phyloP scores from a whole-genome alignment of 2,888 invertebrate species.

The Hermaeophaga mercurialis region DNA sequence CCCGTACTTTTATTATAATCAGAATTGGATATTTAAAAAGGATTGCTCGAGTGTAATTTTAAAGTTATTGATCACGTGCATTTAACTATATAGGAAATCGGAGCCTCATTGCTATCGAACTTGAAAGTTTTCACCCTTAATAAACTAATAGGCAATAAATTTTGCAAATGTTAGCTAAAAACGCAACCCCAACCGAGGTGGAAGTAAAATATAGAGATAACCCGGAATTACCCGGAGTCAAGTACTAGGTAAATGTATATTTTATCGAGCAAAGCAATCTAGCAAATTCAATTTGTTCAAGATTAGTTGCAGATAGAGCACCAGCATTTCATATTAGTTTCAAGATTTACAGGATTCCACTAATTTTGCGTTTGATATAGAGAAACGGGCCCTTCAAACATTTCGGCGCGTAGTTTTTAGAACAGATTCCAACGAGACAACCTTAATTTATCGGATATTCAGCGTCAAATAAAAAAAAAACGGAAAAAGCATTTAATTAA shows the following conservation, averaged over 20 bases:
- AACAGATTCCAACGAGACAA: no score
- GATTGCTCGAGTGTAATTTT: neutral
- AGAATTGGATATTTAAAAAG: no score
- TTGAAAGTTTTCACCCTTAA: constrained; percentile 17
- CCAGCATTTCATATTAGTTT: constrained; percentile 46
- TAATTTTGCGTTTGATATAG: constrained; percentile 41
- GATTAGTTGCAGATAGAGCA: constrained; percentile 54
- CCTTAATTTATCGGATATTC: neutral
- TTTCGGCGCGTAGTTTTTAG: neutral
- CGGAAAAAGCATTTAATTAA: no score
- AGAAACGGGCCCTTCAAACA: constrained; percentile 8
- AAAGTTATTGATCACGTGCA: constrained; percentile 2
- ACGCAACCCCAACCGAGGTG: constrained; percentile 36
- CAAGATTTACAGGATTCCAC: constrained; percentile 44
- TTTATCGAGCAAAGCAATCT: constrained; percentile 58
- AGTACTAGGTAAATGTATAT: constrained; percentile 57
- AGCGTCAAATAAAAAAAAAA: neutral
- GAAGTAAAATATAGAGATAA: constrained; percentile 44
- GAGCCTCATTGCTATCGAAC: constrained; percentile 4
- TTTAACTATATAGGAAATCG: constrained; percentile 11
- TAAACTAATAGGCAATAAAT: constrained; percentile 36
- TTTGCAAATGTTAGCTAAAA: constrained; percentile 34
- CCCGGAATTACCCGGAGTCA: constrained; percentile 51
- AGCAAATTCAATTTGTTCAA: constrained; percentile 58
- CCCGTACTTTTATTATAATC: no score